Evolutionary conservation across 2,888 invertebrate species (phyloP), one percentile per base, ranked within the genome.

Genomic region (Mystacides longicornis): DNA sequence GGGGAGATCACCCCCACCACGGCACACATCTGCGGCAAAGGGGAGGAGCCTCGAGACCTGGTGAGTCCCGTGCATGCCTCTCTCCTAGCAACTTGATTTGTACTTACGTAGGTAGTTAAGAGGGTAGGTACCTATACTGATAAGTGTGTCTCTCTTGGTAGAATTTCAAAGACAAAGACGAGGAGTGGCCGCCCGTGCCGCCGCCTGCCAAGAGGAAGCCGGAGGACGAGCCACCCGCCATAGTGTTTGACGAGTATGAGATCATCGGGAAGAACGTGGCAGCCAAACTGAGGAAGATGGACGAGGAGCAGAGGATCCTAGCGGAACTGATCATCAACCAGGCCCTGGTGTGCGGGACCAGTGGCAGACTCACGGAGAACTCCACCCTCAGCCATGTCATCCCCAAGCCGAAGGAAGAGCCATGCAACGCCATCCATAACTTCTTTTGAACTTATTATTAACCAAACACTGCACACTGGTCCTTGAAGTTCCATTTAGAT

Each of bases 301-400:
- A 58, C 42, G 54, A 60, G 22, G 58, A 61, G 33, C 61, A 61
- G 31, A 54, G 60, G 45, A 27, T 58, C 9, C 58, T 49, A 23
- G 58, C 61, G 2, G 57, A 56, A 23, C 60, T 56, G 33, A 23
- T 61, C 14, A 61, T 61, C 23, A 58, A 56, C 49, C 58, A 61
- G 49, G 56, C 56, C 14, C 46, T 60, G 16, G 37, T 37, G 7
- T 37, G 37, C 14, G 37, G 37, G 7, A 14, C 37, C n/a, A 37
- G 14, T 37, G 4, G 7, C 7, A 37, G 37, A 14, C 37, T 37
- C 7, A 37, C 37, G 3, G 37, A 37, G 37, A 37, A 14, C 7
- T n/a, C 37, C 3, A 37, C 37, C 3, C 37, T 37, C 37, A 37
- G n/a, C 3, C 4, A 37, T 14, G 14, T 37, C 3, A n/a, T n/a